A percentile compares a stretch with the other conserved stretches of the same genome.
phyloP scores from a whole-genome alignment of 2,797 vertebrate genomes.

The Argyrosomus regius region DNA sequence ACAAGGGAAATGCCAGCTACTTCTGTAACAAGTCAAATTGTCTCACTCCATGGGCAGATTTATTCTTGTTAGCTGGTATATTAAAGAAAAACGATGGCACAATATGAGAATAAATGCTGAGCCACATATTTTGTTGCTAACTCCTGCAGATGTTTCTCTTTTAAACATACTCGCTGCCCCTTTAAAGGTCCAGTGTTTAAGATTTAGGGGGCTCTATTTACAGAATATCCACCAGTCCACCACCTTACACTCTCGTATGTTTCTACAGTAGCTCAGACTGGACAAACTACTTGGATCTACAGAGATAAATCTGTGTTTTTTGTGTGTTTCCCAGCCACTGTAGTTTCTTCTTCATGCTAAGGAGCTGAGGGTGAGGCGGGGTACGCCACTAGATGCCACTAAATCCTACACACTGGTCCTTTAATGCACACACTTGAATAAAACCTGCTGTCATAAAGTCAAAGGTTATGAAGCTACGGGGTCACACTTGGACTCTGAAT shows the following conservation, averaged over 20 bases:
- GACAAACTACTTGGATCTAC: no score
- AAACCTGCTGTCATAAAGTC: slow-evolving; percentile 31
- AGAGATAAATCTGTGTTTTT: no score
- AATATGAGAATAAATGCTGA: background rate
- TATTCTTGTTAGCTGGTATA: background rate
- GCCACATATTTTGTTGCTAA: background rate
- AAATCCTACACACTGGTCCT: background rate
- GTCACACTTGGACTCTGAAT: slow-evolving; percentile 41
- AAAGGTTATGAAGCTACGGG: slow-evolving; percentile 43
- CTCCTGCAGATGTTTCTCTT: background rate
- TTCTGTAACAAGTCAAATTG: slow-evolving; percentile 23
- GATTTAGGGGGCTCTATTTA: no score
- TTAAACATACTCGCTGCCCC: background rate
- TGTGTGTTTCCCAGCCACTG: no score
- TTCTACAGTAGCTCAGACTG: no score
- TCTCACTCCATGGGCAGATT: background rate
- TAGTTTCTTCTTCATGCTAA: no score
- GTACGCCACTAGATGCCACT: no score
- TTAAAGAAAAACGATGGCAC: background rate
- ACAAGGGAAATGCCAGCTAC: background rate
- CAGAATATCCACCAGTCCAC: no score
- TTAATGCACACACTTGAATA: slow-evolving; percentile 4
- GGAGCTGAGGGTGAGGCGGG: no score
- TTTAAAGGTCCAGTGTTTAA: no score
- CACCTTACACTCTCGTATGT: no score